Percentiles rank a stretch among this genome's conserved stretches.
These are phyloP conservation scores for Stegostoma tigrinum DNA, from an alignment of 2,113 vertebrate species.

Conservation along the genomic window DNA sequence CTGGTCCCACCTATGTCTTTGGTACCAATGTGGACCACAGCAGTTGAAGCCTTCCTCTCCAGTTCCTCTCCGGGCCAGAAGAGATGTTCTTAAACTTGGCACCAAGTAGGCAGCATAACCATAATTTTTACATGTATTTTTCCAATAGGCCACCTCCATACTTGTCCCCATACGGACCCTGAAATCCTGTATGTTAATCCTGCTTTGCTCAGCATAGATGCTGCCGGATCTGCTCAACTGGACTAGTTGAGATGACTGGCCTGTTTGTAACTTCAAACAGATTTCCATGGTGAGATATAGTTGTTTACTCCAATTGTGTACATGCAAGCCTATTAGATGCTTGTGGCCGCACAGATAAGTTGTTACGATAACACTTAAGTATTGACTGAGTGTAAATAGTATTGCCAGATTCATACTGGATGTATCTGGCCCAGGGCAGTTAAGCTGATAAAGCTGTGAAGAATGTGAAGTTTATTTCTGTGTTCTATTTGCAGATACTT, in stretches of 20 bases:
- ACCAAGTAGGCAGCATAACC: too few species aligned
- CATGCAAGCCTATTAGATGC: background rate
- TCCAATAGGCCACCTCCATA: background rate
- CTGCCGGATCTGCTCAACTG: background rate
- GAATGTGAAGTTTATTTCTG: background rate
- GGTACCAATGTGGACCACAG: too few species aligned
- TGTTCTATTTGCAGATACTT: background rate
- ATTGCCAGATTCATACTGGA: background rate
- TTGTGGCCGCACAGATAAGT: background rate
- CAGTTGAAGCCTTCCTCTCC: too few species aligned
- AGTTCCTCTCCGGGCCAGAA: too few species aligned
- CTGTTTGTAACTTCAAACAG: background rate
- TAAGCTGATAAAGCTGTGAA: background rate
- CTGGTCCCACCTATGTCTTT: too few species aligned
- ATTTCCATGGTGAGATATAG: background rate
- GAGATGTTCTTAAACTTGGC: too few species aligned
- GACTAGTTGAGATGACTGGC: background rate
- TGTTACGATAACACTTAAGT: background rate
- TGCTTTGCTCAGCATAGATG: background rate
- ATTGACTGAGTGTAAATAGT: background rate
- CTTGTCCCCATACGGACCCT: background rate
- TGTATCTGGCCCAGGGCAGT: background rate
- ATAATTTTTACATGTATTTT: background rate
- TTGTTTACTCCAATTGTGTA: background rate
- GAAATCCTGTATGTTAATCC: background rate